Evolutionary conservation across 2,113 vertebrate genomes (phyloP).

Genomic region (Rana temporaria): DNA sequence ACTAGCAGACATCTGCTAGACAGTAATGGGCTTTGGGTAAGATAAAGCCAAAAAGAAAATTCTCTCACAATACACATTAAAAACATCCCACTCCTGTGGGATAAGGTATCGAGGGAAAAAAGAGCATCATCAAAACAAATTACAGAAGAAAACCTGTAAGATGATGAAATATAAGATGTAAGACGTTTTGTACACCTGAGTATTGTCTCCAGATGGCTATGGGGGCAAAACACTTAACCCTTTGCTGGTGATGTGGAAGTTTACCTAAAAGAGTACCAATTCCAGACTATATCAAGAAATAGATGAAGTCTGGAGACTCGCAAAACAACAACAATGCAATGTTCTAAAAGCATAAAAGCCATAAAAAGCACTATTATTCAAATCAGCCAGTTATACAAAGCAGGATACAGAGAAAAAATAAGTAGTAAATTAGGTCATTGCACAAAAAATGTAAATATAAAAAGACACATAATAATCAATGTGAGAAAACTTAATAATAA

Average conservation of each 20-base stretch:
- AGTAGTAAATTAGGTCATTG: too few species aligned
- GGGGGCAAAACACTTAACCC: not conserved
- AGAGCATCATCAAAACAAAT: conserved; percentile 61
- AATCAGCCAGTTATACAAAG: too few species aligned
- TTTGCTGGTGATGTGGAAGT: not conserved
- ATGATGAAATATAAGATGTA: conserved; percentile 58
- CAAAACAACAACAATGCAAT: too few species aligned
- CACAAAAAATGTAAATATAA: too few species aligned
- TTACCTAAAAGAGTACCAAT: too few species aligned
- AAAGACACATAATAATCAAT: too few species aligned
- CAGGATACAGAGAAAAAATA: too few species aligned
- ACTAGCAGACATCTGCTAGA: not conserved
- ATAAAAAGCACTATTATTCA: too few species aligned
- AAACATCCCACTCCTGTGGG: conserved; percentile 50
- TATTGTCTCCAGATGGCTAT: conserved; percentile 3
- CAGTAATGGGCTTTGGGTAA: not conserved
- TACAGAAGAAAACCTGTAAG: conserved; percentile 53
- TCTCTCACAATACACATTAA: not conserved
- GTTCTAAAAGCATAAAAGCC: too few species aligned
- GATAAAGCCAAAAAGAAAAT: not conserved
- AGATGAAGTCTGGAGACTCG: too few species aligned
- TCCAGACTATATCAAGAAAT: too few species aligned
- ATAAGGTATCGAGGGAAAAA: conserved; percentile 39
- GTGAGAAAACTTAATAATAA: too few species aligned
- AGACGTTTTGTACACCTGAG: not conserved